Evolutionary conservation across 2,113 vertebrate genomes (phyloP).

Genomic region (Polypterus bichir): DNA sequence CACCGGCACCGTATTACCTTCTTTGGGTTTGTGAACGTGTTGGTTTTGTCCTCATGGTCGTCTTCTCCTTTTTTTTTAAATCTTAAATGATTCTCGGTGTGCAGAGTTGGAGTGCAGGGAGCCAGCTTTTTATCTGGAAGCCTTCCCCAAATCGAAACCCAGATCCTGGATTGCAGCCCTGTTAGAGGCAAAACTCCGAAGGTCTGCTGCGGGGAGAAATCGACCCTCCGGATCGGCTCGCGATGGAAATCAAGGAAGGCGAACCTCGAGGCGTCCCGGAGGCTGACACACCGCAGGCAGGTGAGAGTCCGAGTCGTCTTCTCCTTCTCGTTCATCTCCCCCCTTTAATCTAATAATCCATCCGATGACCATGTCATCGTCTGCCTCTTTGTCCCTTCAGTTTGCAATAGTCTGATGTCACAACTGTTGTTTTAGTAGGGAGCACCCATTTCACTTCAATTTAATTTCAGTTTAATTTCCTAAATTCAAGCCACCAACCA

Average conservation of each 20-base stretch:
- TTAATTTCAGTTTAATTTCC: too few relatives aligned
- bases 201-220: conserved; percentile 22
- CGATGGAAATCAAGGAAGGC: conserved; percentile 66
- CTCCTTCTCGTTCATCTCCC: not conserved
- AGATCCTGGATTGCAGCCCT: conserved; percentile 25
- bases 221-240: conserved; percentile 22
- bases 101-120: conserved; percentile 41
- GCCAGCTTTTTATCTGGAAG: conserved; percentile 30
- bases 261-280: conserved; percentile 29
- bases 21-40: conserved; percentile 14
- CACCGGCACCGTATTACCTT: conserved; percentile 23
- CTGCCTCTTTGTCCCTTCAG: too few relatives aligned
- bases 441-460: too few relatives aligned
- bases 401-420: too few relatives aligned
- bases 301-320: not conserved
- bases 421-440: too few relatives aligned
- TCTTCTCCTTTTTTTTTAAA: too few relatives aligned
- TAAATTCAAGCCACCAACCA: too few relatives aligned
- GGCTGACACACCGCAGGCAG: too few relatives aligned
- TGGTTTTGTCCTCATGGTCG: not conserved
- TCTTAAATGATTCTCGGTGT: conserved; percentile 25
- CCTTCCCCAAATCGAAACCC: conserved; percentile 15
- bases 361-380: not conserved
- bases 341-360: not conserved
- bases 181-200: conserved; percentile 19